Evolutionary conservation across 2,113 vertebrate genomes (phyloP).

Genomic region (Probosciger aterrimus): DNA sequence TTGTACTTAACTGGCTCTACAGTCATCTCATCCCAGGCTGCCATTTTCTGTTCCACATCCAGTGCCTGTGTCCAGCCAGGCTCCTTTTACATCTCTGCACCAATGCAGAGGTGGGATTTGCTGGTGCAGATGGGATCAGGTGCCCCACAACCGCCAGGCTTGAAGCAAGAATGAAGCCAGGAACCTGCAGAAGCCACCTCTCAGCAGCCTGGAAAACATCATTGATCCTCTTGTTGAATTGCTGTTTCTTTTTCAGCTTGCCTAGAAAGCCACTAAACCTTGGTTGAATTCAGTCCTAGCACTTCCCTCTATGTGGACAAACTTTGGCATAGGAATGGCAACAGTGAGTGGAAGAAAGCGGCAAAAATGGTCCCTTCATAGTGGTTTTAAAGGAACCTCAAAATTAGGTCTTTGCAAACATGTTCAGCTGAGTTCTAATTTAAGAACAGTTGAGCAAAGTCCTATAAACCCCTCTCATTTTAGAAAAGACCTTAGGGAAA

Average conservation of each 20-base stretch:
- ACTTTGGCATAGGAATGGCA: background rate
- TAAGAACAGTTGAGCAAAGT: background rate
- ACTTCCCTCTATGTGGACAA: background rate
- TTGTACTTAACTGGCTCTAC: background rate
- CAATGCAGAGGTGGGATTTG: background rate
- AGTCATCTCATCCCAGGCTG: background rate
- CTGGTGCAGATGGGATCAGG: background rate
- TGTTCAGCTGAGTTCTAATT: background rate
- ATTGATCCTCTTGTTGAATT: background rate
- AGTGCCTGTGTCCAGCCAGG: background rate
- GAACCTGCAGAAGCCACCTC: background rate
- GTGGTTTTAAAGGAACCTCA: background rate
- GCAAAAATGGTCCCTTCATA: background rate
- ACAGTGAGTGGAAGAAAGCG: background rate
- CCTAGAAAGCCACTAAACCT: background rate
- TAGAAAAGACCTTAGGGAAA: background rate
- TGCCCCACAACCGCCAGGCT: background rate
- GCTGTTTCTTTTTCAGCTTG: background rate
- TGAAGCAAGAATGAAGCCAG: background rate
- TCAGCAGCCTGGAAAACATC: background rate
- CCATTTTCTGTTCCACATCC: background rate
- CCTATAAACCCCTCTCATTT: background rate
- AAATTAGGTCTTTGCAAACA: background rate
- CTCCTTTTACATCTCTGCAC: background rate
- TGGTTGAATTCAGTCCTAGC: background rate